Percentiles rank a stretch among this genome's conserved stretches.
Evolutionary conservation across 2,113 vertebrate species (phyloP).

Genomic region (Andinoacara biseriatus): DNA sequence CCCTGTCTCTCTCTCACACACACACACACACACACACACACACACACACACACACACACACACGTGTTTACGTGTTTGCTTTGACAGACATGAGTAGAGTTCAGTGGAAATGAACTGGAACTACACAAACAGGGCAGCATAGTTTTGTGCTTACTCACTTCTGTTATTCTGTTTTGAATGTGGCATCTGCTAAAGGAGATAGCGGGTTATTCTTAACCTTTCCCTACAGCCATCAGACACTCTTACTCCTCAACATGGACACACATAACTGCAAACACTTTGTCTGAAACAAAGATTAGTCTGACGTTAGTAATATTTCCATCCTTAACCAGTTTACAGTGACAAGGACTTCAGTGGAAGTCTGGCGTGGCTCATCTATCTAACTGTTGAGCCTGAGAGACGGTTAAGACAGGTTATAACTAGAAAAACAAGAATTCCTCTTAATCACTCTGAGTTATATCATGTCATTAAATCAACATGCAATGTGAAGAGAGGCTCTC

Average conservation of each 20-base stretch:
- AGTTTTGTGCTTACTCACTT: not conserved
- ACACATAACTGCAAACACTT: not conserved
- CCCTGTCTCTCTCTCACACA: not conserved
- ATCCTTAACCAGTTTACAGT: not conserved
- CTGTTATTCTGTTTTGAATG: conserved; percentile 28
- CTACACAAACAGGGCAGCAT: not conserved
- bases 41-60: not conserved
- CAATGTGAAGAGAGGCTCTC: too few species aligned
- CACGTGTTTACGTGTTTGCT: not conserved
- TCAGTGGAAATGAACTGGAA: not conserved
- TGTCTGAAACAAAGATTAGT: not conserved
- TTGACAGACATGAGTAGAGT: not conserved
- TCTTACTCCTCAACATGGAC: conserved; percentile 14
- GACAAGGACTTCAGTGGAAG: not conserved
- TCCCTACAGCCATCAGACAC: conserved; percentile 38
- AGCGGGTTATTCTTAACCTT: conserved; percentile 15
- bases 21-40: too few species aligned
- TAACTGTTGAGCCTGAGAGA: not conserved
- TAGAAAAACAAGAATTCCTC: not conserved
- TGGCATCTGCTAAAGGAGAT: conserved; percentile 14
- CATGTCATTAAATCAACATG: not conserved
- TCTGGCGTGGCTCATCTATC: not conserved
- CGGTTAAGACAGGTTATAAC: not conserved
- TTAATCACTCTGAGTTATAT: not conserved
- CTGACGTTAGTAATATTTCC: not conserved